A percentile compares a stretch with the other conserved stretches of the same genome.
Conservation (phyloP, 2,797 vertebrate genomes). For the Trachurus trachurus region DNA sequence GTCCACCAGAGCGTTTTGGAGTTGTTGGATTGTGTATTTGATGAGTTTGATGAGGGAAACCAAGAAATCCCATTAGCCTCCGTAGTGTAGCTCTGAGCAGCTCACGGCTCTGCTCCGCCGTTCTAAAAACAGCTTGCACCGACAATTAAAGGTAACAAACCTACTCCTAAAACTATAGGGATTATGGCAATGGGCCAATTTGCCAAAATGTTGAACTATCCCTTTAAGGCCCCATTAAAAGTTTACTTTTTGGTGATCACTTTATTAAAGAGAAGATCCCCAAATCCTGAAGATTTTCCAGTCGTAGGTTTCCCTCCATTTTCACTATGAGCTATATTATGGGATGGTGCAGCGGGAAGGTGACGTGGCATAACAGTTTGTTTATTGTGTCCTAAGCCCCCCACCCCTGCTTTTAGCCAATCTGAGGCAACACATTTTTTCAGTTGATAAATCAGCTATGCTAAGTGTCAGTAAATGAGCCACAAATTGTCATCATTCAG, state of each 20-base stretch:
- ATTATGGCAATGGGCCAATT: no score
- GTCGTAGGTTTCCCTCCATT: neutral
- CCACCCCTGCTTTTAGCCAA: neutral
- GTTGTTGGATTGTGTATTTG: no score
- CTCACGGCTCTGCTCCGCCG: no score
- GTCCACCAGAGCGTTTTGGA: no score
- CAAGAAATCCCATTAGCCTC: no score
- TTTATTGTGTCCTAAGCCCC: neutral
- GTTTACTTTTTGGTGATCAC: neutral
- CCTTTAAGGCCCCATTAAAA: neutral
- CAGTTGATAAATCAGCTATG: conserved; percentile 18
- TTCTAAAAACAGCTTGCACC: no score
- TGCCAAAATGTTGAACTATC: no score
- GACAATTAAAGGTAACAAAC: no score
- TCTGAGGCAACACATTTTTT: neutral
- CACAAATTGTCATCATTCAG: conserved; percentile 4
- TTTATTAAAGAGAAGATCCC: neutral
- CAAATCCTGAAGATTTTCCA: neutral
- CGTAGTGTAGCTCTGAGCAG: no score
- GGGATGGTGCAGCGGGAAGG: neutral
- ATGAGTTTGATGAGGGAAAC: no score
- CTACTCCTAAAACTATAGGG: no score
- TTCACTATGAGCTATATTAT: neutral
- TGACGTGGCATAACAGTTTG: no score
- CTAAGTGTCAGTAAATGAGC: neutral